phyloP scores from a whole-genome alignment of 2,888 invertebrate species.

The Caenorhabditis sulstoni region DNA sequence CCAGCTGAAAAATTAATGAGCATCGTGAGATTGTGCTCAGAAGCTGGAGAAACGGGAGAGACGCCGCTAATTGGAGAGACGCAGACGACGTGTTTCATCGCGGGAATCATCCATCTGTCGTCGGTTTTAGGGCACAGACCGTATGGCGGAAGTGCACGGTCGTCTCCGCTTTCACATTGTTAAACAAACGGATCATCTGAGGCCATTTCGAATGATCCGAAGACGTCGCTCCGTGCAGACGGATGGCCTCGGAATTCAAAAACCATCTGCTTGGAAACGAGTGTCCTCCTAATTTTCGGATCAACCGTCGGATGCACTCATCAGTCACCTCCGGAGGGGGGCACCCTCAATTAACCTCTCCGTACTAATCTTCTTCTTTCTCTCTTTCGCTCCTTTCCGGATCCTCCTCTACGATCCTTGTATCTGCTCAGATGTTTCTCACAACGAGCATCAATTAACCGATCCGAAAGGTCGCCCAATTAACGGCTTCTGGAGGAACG shows the following conservation, averaged over 20 bases:
- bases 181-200: background rate
- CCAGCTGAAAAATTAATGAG: slow-evolving; percentile 48
- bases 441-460: background rate
- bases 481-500: slow-evolving; percentile 11
- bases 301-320: slow-evolving; percentile 10
- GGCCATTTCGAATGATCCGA: background rate
- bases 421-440: slow-evolving; percentile 5
- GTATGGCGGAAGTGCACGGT: slow-evolving; percentile 31
- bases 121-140: background rate
- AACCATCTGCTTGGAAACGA: background rate
- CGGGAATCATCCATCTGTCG: slow-evolving; percentile 5
- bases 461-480: slow-evolving; percentile 15
- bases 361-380: slow-evolving; percentile 11
- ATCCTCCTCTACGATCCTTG: slow-evolving; percentile 9
- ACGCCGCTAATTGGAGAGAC: slow-evolving; percentile 37
- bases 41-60: background rate
- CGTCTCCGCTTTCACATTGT: background rate
- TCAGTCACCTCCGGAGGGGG: background rate
- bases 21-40: slow-evolving; percentile 42
- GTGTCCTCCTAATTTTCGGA: slow-evolving; percentile 35
- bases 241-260: slow-evolving; percentile 1
- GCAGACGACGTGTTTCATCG: background rate
- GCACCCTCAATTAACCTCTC: slow-evolving; percentile 23
- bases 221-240: background rate
- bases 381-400: slow-evolving; percentile 12